phyloP scores from a whole-genome alignment of 2,113 vertebrate species.

The Elephas maximus region DNA sequence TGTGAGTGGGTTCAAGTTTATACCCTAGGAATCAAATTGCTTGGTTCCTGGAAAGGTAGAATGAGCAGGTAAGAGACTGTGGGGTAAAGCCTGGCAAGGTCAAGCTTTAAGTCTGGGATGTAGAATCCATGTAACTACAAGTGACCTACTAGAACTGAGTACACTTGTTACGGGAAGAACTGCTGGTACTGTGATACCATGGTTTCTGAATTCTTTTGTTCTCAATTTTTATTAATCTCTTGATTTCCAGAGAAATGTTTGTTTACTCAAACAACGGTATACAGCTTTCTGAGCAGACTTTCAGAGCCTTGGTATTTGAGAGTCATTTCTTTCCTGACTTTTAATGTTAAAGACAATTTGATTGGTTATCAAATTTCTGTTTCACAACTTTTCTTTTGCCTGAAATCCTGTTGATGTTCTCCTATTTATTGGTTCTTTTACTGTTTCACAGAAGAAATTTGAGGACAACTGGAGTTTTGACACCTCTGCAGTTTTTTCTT shows the following conservation, averaged over 20 bases:
- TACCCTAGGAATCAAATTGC: neutral
- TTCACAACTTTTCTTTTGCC: neutral
- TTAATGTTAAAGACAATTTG: neutral
- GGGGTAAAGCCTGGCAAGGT: neutral
- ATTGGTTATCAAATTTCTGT: constrained; percentile 1
- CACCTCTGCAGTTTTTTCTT: neutral
- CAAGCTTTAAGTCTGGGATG: neutral
- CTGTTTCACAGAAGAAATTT: constrained; percentile 3
- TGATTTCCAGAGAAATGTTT: neutral
- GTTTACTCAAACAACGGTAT: neutral
- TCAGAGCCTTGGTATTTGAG: neutral
- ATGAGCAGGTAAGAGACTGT: neutral
- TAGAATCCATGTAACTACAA: neutral
- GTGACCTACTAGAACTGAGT: neutral
- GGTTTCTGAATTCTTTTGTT: neutral
- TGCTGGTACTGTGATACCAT: neutral
- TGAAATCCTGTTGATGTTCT: constrained; percentile 15
- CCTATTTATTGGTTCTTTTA: neutral
- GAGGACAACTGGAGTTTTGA: neutral
- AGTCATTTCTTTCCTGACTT: neutral
- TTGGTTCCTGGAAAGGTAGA: constrained; percentile 1
- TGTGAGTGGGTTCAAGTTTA: neutral
- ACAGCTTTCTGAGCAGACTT: constrained; percentile 15
- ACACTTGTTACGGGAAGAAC: neutral
- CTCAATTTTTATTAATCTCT: constrained; percentile 42